These are phyloP conservation scores for Erynnis tages DNA, from an alignment of 2,888 invertebrate species.

Conservation along the genomic window DNA sequence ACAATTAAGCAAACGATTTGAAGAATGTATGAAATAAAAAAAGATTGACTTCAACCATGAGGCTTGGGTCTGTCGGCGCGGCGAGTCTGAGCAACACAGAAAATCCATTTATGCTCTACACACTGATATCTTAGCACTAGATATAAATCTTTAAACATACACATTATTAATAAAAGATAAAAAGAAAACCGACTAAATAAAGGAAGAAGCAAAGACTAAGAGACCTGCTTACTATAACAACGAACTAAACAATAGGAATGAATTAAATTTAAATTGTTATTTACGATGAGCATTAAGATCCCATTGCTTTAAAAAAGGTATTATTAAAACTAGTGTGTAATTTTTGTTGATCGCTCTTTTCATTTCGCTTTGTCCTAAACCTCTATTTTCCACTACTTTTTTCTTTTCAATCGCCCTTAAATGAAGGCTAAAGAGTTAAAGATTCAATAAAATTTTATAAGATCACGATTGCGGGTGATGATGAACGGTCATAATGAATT, in stretches of 20 bases:
- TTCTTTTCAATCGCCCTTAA: too few relatives aligned
- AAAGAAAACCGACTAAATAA: not conserved
- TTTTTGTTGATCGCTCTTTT: not conserved
- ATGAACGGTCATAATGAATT: conserved; percentile 6
- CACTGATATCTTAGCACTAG: not conserved
- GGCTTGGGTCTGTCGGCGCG: conserved; percentile 4
- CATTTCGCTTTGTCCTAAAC: too few relatives aligned
- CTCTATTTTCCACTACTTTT: too few relatives aligned
- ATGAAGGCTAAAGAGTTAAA: not conserved
- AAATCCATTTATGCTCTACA: conserved; percentile 20
- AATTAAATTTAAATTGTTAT: too few relatives aligned
- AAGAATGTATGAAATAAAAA: conserved; percentile 5
- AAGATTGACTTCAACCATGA: not conserved
- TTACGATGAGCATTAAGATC: too few relatives aligned
- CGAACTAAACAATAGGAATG: too few relatives aligned
- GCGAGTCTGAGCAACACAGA: conserved; percentile 9
- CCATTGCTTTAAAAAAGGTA: too few relatives aligned
- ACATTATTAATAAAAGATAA: too few relatives aligned
- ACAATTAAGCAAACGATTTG: conserved; percentile 4
- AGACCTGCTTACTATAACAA: too few relatives aligned
- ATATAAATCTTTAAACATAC: too few relatives aligned
- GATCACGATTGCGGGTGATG: not conserved
- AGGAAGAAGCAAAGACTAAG: too few relatives aligned
- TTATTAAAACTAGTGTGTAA: not conserved
- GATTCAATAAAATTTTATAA: not conserved